Base-by-base conservation (phyloP, 2,797 vertebrate genomes). In the Coracias cyanogaster region DNA sequence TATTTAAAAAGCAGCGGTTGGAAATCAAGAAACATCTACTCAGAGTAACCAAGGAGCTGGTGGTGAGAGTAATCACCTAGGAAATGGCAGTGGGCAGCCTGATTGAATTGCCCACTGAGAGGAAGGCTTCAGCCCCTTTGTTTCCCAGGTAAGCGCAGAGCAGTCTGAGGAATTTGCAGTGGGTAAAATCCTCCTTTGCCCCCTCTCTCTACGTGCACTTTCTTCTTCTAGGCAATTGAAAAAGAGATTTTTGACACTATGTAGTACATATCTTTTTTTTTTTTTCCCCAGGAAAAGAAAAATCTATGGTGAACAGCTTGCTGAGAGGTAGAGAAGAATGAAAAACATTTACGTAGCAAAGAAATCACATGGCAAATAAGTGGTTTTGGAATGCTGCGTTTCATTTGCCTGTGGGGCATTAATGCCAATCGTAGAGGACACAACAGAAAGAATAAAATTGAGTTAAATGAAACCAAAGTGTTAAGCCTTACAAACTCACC, bases 401-500 rank as follows among this genome's bases (percentile, higher is more conserved):
- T 93, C 83, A 64, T 87, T 92, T 87, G 66, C 76, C 94, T 86
- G 57, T 85, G 70, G 87, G 95, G 64, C 58, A 76, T 92, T 94
- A 89, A 89, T 89, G 86, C 57, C 90, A 91, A 0, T 93, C 88
- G 64, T 94, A 49, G 73, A 86, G 90, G 95, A 96, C 57, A 78
- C 52, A 91, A 79, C 9, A 92, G 91, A 87, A 94, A 80, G 78
- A 96, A 81, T 66, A 89, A 85, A 93, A 93, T 28, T 54, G 82
- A 97, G 78, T 93, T 91, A 94, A 92, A 94, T 80, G 96, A 94
- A 96, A 15, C 62, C 78, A 48, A 95, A 94, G 86, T 82, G 84
- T 91, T 96, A 93, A 95, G 86, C 70, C 90, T 94, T 89, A 91
- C 92, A 92, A 91, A 86, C 64, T 71, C 93, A 88, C 90, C 82